Evolutionary conservation across 2,888 invertebrate genomes (phyloP), one percentile per base, ranked within the genome.

Genomic region (Julus scanicus): DNA sequence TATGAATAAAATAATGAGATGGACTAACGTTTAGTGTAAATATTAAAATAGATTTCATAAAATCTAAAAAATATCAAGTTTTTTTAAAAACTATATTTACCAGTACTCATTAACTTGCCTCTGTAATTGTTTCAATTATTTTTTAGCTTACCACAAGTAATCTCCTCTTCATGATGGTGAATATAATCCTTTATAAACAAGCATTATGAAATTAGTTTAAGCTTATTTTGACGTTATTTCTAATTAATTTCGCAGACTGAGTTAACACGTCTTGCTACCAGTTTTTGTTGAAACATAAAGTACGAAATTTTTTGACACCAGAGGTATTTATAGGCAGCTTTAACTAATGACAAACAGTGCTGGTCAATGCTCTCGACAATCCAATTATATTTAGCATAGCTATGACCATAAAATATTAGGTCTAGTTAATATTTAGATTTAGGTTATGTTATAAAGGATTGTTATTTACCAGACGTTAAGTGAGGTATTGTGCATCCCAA

Each of bases 341-440:
- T 71, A 71, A 29, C 20, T 5, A 29, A 4, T 9, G 20, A 63
- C n/a, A 63, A 63, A 63, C 5, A 20, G n/a, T 2, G 20, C 29
- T 71, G 71, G 71, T 71, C 71, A 71, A 29, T 71, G 71, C 20
- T 29, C 71, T 71, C 71, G 9, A 29, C 20, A n/a, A 63, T 71
- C 71, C n/a, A 71, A 71, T 71, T 71, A 29, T 20, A 20, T 29
- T 71, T 29, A 29, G 71, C 71, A 71, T 71, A 71, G n/a, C 29
- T 71, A 71, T n/a, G 71, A 71, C 71, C 71, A 71, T 71, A 71
- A 71, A 6, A 71, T 71, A 71, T 71, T 71, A 71, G 71, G 71
- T 71, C 71, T 71, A 71, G 6, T 71, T 71, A 71, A 71, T 29
- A 71, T 71, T 71, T 71, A 71, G 71, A 71, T 71, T 71, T 71